Base-by-base conservation (phyloP, 2,113 vertebrate genomes). In the Meleagris gallopavo region DNA sequence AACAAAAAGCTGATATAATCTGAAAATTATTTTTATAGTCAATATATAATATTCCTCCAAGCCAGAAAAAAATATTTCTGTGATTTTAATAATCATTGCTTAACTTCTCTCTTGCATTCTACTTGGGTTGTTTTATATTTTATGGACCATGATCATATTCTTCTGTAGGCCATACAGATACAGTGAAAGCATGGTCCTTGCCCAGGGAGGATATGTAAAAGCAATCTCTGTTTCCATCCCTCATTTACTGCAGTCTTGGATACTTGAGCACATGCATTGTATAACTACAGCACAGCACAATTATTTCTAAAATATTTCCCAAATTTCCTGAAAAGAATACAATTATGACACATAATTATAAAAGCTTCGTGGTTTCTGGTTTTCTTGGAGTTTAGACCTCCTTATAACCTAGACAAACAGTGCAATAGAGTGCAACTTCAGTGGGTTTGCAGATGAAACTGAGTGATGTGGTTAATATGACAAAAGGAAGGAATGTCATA, bases 171-270 rank as follows among this genome's bases (percentile, higher is more conserved):
- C 16, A 5, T 40, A 16, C 1, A 69, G 43, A 16, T 19, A 54
- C 5, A 32, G 17, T 78, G n/a, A 18, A 62, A 11, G 15, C 13
- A 41, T 0, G 2, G 5, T 9, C 15, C 19, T 61, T 57, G 15
- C 4, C 20, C 34, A 61, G 6, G 3, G 12, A 24, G 4, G 58
- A 4, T 0, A 0, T 38, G 4, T 20, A 41, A 25, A 6, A 34
- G 3, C 13, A 77, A 29, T 48, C 55, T 3, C 6, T 25, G 3
- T 20, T 71, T 81, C 25, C 8, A 18, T 29, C 14, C 8, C 5
- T 32, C 64, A 24, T 40, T 55, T 54, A 10, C 17, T 32, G 41
- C 15, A 84, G 45, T 29, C 10, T 4, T 67, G 27, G 30, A 1
- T 2, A 54, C 21, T 15, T 36, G 20, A 64, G 13, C 5, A 20